Base-by-base conservation (phyloP, 2,113 vertebrate species). In the Scytalopus superciliaris region DNA sequence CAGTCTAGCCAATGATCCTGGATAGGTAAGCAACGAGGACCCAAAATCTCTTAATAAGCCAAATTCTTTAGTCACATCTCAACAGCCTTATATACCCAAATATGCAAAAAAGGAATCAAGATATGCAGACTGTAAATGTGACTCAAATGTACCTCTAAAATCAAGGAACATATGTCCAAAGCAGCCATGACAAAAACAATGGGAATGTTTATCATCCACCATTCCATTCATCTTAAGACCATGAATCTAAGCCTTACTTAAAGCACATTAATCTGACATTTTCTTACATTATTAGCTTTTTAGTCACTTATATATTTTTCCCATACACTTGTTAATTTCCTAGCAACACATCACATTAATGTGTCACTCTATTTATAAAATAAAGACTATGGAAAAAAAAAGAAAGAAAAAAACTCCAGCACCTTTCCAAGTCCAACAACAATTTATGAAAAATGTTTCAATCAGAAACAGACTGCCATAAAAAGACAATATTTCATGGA, bases 401-500 rank as follows among this genome's bases (percentile, higher is more conserved):
- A 55, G 47, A 67, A 63, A 42, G 3, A 47, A 1, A 30, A 60
- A 82, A 42, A 16, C 3, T 10, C 14, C 39, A 67, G 14, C 18
- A 89, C 18, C 40, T 69, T 93, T 74, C 78, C 67, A 90, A 95
- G 49, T 31, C 37, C 70, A 91, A 59, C 5, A 64, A 92, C n/a
- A 73, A 77, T 42, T 64, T 95, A 77, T 75, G 47, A 60, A 72
- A 95, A 87, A 86, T 70, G 14, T 10, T 94, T 91, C 35, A 69
- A 33, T 87, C 47, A 93, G 70, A 93, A 86, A 52, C 27, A 85
- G 56, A 88, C 42, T 52, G 23, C 40, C 47, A 81, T 63, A 86
- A 82, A 85, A 94, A 86, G 35, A 57, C 17, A 83, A 5, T 95
- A 94, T 88, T 96, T 94, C 66, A 76, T n/a, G 45, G 81, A 96